Evolutionary conservation across 2,888 invertebrate species (phyloP), one percentile per base, ranked within the genome.

Genomic region (Cerastoderma edule): DNA sequence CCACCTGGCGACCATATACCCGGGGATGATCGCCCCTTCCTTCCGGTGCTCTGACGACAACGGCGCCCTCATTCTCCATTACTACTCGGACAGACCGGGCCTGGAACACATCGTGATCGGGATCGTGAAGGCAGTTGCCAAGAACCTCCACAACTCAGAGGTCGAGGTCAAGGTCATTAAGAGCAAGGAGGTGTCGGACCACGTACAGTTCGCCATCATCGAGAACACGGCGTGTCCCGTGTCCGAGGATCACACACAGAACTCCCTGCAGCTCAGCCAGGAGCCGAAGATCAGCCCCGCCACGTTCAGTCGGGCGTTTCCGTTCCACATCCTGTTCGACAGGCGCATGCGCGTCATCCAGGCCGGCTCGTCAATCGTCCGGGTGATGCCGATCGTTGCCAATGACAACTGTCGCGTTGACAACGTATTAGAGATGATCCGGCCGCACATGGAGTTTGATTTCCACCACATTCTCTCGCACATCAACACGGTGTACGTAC

Each of bases 51-150:
- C 89, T 0, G 85, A 87, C 53, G 85, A 87, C 54, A 88, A 88
- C 57, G 88, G 87, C 0, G 86, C 86, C 13, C 84, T 87, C 2
- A 85, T 98, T 46, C 95, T 99, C 22, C 99, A 99, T 92, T 99
- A 99, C 93, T 99, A 99, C 93, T 99, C 99, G 0, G 98, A 98
- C 89, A 95, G 99, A 81, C 97, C 97, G 3, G 98, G 99, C 1
- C 94, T 99, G 83, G 98, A 99, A 92, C 96, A 97, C 88, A 99
- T 99, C 90, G 99, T 99, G 72, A 98, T 98, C 91, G 99, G 99
- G 54, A 98, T 99, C 85, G 98, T 99, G 0, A 98, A 98, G 96
- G 97, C 98, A 8, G 99, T 99, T 30, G 98, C 99, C 63, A 96
- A 97, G 87, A 97, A 97, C 91, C 95, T 99, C 22, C 86, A 97